Evolutionary conservation across 35 echinoderm and acorn worm genomes (phyloP).

Genomic region (Ptychodera flava): DNA sequence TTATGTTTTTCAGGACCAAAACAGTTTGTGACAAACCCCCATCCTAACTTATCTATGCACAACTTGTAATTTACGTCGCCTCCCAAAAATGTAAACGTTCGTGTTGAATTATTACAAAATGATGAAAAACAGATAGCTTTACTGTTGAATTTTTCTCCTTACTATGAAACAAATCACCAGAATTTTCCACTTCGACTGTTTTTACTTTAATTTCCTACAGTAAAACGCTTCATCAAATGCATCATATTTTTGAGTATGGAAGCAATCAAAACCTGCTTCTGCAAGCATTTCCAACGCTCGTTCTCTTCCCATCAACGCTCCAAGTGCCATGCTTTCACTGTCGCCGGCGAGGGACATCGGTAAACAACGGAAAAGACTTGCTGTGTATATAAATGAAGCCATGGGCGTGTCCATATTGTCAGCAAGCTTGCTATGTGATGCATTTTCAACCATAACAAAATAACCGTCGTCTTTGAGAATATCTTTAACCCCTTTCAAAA

Average conservation of each 20-base stretch:
- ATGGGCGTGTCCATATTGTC: neutral
- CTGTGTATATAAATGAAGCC: neutral
- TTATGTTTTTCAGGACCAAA: too few relatives aligned
- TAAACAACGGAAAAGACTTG: neutral
- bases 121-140: too few relatives aligned
- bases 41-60: too few relatives aligned
- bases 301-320: neutral
- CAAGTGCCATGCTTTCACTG: neutral
- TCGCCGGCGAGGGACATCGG: neutral
- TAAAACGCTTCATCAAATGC: neutral
- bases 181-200: too few relatives aligned
- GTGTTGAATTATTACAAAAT: too few relatives aligned
- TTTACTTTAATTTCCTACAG: neutral
- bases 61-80: too few relatives aligned
- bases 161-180: too few relatives aligned
- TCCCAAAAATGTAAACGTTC: too few relatives aligned
- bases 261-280: neutral
- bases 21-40: too few relatives aligned
- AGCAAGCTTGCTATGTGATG: neutral
- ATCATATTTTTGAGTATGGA: neutral
- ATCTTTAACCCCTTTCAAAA: neutral
- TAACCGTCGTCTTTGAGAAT: neutral
- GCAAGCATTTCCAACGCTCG: neutral
- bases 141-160: too few relatives aligned
- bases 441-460: neutral